Evolutionary conservation across 2,113 vertebrate species (phyloP), one percentile per base, ranked within the genome.

Genomic region (Genyomyrus donnyi): DNA sequence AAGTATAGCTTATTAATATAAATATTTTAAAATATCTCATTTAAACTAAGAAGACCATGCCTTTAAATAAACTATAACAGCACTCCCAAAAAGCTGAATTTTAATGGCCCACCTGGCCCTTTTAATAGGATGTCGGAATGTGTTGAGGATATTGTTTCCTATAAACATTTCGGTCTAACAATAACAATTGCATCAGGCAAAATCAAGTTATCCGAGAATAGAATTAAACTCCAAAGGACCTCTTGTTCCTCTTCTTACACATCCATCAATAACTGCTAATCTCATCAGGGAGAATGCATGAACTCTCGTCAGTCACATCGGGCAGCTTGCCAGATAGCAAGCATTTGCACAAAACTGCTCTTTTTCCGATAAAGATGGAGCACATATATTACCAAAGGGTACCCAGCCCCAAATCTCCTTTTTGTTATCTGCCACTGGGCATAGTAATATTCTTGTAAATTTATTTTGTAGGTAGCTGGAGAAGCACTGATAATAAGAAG

Each of bases 251-350:
- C 95, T 97, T 96, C 93, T 93, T 97, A 96, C 96, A 94, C 95
- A 96, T 94, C 96, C 97, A 97, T 98, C 96, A 97, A 97, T 97
- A 97, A 98, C 97, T 95, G 96, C 95, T 96, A 96, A 97, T 97
- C 96, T 97, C 96, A 97, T 97, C 96, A 96, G 95, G 89, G 92
- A 94, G 94, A 96, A 96, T 96, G 97, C 96, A 95, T 96, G 95
- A 95, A 95, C 94, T 95, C 92, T 94, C 94, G 93, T 95, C 94
- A 94, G 93, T 93, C 90, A 94, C 95, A 94, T 96, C 94, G 95
- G 95, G 95, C 96, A 94, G 92, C 91, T 93, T 95, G 96, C 96
- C 97, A 97, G 85, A 94, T 93, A 95, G 91, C 90, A 94, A 94
- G 95, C 93, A 94, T 95, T 94, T 95, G 95, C 93, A 93, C 94